These are phyloP conservation scores for Helleia helle DNA, from an alignment of 2,888 invertebrate genomes.

Conservation along the genomic window DNA sequence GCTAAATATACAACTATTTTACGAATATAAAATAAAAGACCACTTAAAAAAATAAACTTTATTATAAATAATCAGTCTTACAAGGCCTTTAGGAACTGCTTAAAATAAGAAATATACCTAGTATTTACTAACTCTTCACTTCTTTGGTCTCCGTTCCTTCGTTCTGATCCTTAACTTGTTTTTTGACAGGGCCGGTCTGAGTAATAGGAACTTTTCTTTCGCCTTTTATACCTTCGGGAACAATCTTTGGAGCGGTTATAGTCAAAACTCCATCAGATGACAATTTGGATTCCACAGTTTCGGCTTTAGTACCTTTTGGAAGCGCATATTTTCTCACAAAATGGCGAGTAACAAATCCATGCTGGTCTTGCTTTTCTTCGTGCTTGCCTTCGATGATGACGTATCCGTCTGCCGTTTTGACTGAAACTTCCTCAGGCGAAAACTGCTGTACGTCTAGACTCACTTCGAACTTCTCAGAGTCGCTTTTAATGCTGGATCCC, in stretches of 20 bases:
- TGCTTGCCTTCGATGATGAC: constrained; percentile 84
- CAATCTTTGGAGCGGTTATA: constrained; percentile 75
- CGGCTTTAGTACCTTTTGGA: constrained; percentile 74
- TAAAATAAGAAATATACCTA: constrained; percentile 26
- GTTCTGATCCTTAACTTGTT: constrained; percentile 65
- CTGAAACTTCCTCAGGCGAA: constrained; percentile 81
- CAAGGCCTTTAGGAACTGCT: constrained; percentile 25
- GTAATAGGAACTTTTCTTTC: constrained; percentile 75
- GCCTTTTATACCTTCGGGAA: constrained; percentile 44
- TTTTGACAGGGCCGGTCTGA: constrained; percentile 75
- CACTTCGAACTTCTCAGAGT: constrained; percentile 75
- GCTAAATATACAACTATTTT: too few relatives aligned
- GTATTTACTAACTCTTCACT: constrained; percentile 4
- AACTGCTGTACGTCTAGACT: constrained; percentile 84
- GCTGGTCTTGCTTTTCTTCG: constrained; percentile 85
- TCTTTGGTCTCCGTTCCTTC: constrained; percentile 33
- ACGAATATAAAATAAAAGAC: too few relatives aligned
- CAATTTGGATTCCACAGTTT: constrained; percentile 78
- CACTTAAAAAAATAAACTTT: too few relatives aligned
- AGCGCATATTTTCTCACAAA: constrained; percentile 78
- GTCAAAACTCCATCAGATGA: constrained; percentile 85
- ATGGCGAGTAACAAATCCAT: constrained; percentile 82
- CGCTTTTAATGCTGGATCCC: constrained; percentile 60
- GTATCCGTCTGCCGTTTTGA: constrained; percentile 79
- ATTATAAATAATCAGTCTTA: constrained; percentile 29